Conservation (phyloP, 1,140 invertebrate species). For the Plutomurus gul region DNA sequence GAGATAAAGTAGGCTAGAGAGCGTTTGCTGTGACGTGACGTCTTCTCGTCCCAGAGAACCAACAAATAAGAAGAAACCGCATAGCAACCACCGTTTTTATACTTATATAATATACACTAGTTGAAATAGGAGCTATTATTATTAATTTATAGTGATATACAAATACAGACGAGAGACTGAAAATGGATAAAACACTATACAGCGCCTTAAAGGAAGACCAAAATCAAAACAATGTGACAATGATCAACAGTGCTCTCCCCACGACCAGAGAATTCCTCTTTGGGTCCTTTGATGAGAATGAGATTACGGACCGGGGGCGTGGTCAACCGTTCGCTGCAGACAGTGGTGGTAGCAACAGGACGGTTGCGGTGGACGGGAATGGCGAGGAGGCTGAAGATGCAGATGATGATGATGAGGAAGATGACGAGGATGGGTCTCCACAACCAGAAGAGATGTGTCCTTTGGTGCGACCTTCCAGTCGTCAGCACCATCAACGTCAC, state of each 20-base stretch:
- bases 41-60: too few species aligned
- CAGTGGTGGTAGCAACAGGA: not conserved
- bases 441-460: constrained; percentile 23
- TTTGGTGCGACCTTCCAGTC: not conserved
- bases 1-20: not conserved
- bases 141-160: not conserved
- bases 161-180: not conserved
- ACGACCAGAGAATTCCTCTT: not conserved
- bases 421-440: not conserved
- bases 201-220: constrained; percentile 1
- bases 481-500: not conserved
- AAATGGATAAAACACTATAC: constrained; percentile 18
- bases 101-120: too few species aligned
- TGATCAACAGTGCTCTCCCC: not conserved
- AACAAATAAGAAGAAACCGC: too few species aligned
- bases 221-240: not conserved
- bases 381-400: not conserved
- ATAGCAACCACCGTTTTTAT: too few species aligned
- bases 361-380: not conserved
- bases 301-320: not conserved
- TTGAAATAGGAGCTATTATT: not conserved
- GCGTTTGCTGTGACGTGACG: not conserved
- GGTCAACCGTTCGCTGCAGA: not conserved
- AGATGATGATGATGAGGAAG: not conserved
- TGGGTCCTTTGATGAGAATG: not conserved